Evolutionary conservation across 2,888 invertebrate species (phyloP).

Genomic region (Pocota personata): DNA sequence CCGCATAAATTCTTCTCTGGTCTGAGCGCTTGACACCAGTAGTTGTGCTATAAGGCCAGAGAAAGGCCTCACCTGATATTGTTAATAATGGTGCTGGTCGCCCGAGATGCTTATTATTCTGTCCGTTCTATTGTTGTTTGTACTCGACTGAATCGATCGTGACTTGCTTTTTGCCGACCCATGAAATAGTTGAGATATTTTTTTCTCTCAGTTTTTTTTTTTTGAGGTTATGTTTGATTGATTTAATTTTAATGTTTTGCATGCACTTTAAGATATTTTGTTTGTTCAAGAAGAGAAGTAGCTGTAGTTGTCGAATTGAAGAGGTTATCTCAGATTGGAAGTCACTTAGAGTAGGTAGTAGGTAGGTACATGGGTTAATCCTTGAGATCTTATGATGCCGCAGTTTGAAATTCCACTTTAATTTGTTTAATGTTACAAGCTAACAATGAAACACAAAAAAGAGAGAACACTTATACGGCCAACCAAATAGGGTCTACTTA

Average conservation of each 20-base stretch:
- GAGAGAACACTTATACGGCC: too few species aligned
- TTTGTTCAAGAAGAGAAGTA: neutral
- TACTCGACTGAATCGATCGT: constrained; percentile 34
- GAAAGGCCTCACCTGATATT: constrained; percentile 27
- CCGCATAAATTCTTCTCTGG: neutral
- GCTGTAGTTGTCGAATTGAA: neutral
- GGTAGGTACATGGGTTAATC: neutral
- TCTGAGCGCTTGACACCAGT: neutral
- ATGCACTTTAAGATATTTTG: constrained; percentile 29
- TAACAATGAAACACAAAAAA: neutral
- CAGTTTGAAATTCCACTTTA: neutral
- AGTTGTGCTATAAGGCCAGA: neutral
- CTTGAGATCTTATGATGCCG: neutral
- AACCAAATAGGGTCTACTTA: too few species aligned
- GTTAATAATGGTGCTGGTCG: neutral
- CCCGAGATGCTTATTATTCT: constrained; percentile 31
- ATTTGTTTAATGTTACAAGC: constrained; percentile 10
- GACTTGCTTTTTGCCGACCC: constrained; percentile 47
- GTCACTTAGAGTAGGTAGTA: neutral
- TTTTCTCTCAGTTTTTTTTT: neutral
- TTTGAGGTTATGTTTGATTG: constrained; percentile 43
- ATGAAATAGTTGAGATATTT: neutral
- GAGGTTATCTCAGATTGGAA: constrained; percentile 3
- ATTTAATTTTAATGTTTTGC: constrained; percentile 40
- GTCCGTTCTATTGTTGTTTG: constrained; percentile 32